phyloP scores from a whole-genome alignment of 2,888 invertebrate genomes.

The Callimorpha dominula region DNA sequence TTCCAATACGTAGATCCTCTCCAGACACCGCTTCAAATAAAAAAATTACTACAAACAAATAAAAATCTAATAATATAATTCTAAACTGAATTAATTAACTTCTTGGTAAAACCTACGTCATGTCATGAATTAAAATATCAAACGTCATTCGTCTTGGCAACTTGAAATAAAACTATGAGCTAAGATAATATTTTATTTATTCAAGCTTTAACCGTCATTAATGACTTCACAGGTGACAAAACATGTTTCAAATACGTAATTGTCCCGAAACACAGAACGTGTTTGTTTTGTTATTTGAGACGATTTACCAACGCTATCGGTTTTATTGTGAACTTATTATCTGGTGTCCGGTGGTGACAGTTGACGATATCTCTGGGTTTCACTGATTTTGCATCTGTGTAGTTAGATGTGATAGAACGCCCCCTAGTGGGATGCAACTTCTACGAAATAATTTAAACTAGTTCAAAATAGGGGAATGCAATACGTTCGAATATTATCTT shows the following conservation, averaged over 20 bases:
- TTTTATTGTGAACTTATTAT: constrained; percentile 36
- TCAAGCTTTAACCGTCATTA: neutral
- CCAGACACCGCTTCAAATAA: no score
- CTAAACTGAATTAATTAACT: no score
- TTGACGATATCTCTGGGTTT: constrained; percentile 44
- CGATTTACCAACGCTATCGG: constrained; percentile 33
- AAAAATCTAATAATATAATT: no score
- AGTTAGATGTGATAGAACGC: neutral
- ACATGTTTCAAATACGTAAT: neutral
- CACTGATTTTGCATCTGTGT: constrained; percentile 26
- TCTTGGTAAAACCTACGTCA: no score
- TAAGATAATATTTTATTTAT: no score
- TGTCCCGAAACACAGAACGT: neutral
- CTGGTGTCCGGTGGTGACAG: constrained; percentile 35
- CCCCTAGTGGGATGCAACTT: constrained; percentile 2
- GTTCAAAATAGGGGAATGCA: neutral
- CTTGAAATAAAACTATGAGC: no score
- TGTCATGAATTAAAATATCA: no score
- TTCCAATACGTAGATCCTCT: no score
- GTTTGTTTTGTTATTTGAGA: constrained; percentile 16
- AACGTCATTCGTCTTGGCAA: no score
- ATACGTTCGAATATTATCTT: no score
- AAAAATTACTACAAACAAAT: no score
- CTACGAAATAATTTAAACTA: neutral
- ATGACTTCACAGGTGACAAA: neutral